phyloP scores from a whole-genome alignment of 2,888 invertebrate genomes.

The Sinopyrophorus schimmeli region DNA sequence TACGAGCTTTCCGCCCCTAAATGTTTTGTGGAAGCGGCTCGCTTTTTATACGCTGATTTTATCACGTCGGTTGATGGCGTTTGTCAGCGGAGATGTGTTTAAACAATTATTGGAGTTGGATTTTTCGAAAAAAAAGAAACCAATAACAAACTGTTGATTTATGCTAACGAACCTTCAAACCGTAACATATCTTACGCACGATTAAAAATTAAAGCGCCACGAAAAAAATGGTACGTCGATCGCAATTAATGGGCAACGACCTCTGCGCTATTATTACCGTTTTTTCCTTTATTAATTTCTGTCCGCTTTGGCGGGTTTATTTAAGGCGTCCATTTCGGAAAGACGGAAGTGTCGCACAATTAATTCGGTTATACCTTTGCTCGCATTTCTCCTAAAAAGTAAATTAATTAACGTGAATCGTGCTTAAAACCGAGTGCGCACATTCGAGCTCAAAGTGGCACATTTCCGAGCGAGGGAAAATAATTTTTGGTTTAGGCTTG shows the following conservation, averaged over 20 bases:
- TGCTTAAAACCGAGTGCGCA: too few relatives aligned
- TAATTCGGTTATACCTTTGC: too few relatives aligned
- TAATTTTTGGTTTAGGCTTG: too few relatives aligned
- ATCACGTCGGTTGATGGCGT: slow-evolving; percentile 34
- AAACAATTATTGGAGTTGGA: slow-evolving; percentile 30
- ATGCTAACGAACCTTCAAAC: slow-evolving; percentile 6
- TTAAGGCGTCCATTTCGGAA: slow-evolving; percentile 9
- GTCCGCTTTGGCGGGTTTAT: slow-evolving; percentile 9
- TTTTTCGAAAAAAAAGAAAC: slow-evolving; percentile 16
- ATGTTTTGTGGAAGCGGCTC: slow-evolving; percentile 33
- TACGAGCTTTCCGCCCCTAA: slow-evolving; percentile 38
- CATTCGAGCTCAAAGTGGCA: too few relatives aligned
- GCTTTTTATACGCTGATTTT: slow-evolving; percentile 35
- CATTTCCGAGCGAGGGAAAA: too few relatives aligned
- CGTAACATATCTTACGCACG: neutral
- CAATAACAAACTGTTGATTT: slow-evolving; percentile 14
- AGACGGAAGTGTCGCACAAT: slow-evolving; percentile 2
- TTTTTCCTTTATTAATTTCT: slow-evolving; percentile 1
- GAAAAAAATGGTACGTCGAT: slow-evolving; percentile 4
- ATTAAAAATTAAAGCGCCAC: slow-evolving; percentile 1
- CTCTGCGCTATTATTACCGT: neutral
- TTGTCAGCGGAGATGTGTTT: slow-evolving; percentile 34
- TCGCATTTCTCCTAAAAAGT: too few relatives aligned
- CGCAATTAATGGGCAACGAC: slow-evolving; percentile 8
- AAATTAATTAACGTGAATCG: too few relatives aligned